Conservation (phyloP, 2,797 vertebrate species). For the Takifugu ocellatus region DNA sequence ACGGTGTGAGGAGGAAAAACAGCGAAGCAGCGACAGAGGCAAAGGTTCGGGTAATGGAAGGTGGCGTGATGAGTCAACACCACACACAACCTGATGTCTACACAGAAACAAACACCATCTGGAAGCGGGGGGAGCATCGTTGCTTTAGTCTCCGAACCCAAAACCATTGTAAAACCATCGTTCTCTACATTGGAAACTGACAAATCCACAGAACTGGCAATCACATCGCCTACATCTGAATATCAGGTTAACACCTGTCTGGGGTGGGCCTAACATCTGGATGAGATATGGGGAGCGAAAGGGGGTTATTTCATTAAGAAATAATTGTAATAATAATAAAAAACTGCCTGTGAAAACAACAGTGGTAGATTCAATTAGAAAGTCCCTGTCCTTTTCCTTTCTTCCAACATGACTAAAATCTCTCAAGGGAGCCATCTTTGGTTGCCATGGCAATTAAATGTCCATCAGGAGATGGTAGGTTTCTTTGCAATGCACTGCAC, state of each 20-base stretch:
- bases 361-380: conserved; percentile 12
- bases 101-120: conserved; percentile 56
- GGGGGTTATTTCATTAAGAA: conserved; percentile 9
- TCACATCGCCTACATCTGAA: conserved; percentile 37
- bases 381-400: conserved; percentile 31
- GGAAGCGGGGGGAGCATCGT: conserved; percentile 20
- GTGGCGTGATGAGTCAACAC: conserved; percentile 45
- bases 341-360: not conserved
- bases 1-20: not conserved
- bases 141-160: too few relatives aligned
- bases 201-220: conserved; percentile 19
- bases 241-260: conserved; percentile 30
- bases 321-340: not conserved
- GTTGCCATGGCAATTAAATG: conserved; percentile 71
- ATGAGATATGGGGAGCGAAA: not conserved
- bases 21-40: conserved; percentile 11
- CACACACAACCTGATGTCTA: conserved; percentile 21
- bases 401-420: conserved; percentile 49
- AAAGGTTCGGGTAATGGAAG: conserved; percentile 22
- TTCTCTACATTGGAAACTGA: too few relatives aligned
- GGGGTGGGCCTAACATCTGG: not conserved
- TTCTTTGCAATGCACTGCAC: conserved; percentile 50
- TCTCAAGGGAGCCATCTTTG: conserved; percentile 52
- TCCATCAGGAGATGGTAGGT: conserved; percentile 59
- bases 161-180: too few relatives aligned